These are phyloP conservation scores for Pyxicephalus adspersus DNA, from an alignment of 2,113 vertebrate genomes.

Conservation along the genomic window DNA sequence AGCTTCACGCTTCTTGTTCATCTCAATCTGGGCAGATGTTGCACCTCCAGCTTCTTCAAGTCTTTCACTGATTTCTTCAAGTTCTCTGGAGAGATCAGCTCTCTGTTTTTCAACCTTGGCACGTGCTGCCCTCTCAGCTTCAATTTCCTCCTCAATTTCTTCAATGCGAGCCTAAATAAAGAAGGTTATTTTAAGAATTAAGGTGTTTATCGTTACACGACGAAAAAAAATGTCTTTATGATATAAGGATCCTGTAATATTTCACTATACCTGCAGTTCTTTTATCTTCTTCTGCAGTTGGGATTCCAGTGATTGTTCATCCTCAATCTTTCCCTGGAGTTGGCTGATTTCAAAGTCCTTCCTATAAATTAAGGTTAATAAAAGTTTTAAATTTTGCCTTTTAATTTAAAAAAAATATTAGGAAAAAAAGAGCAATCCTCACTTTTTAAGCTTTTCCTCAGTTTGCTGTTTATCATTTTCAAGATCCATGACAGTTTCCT, in stretches of 20 bases:
- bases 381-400: not conserved
- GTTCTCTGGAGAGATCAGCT: constrained; percentile 67
- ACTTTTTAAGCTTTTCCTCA: constrained; percentile 83
- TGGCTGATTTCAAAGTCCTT: constrained; percentile 83
- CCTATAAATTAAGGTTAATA: constrained; percentile 63
- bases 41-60: constrained; percentile 85
- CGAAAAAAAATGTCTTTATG: not conserved
- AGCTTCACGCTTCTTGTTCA: constrained; percentile 74
- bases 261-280: constrained; percentile 69
- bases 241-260: not conserved
- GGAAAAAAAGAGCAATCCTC: not conserved
- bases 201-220: too few relatives aligned
- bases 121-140: constrained; percentile 61
- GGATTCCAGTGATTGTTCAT: constrained; percentile 73
- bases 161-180: constrained; percentile 66
- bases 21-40: constrained; percentile 79
- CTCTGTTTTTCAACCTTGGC: constrained; percentile 68
- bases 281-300: constrained; percentile 85
- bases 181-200: not conserved
- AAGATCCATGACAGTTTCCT: constrained; percentile 72
- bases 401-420: constrained; percentile 34
- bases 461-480: constrained; percentile 75
- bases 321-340: constrained; percentile 76
- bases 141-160: constrained; percentile 71
- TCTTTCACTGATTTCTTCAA: constrained; percentile 83